Base-by-base conservation (phyloP, 2,888 invertebrate species). In the Cephonodes hylas region DNA sequence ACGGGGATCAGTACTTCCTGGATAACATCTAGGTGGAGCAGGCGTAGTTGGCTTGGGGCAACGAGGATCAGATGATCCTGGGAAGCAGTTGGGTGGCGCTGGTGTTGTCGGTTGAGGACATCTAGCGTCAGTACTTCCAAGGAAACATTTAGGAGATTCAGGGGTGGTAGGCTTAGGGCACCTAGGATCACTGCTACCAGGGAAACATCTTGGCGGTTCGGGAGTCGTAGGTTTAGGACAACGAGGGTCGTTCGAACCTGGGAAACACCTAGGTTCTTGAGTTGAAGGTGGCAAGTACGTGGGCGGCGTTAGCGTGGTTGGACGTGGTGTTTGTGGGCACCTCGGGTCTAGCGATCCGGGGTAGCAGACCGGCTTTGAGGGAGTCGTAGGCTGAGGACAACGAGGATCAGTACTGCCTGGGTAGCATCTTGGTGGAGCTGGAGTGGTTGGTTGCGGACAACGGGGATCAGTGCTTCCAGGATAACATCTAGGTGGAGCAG, bases 301-400 rank as follows among this genome's bases (percentile, higher is more conserved):
- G 38, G 57, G 59, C 8, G 68, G 65, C 6, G 22, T 58, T 38
- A 38, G 8, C 4, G 57, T 58, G 22, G 57, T 61, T 57, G 31
- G 73, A 20, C 65, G 67, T 66, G 62, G 63, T n/a, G 84, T 82
- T 59, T 46, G 0, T 0, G 74, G 73, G 10, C 74, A 74, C 0
- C 68, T 20, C 0, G 70, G 61, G 48, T 74, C 74, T 15, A 69
- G 66, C 20, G 64, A 66, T 0, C 75, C 74, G 4, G 73, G 71
- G 60, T 69, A 77, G 34, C 73, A 74, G 1, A 59, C 62, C 25
- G 75, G 71, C n/a, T 67, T 42, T 13, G 68, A 59, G 0, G 79
- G 80, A 42, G 85, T 62, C 73, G 70, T 46, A 71, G 80, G 70
- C 82, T 83, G 23, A 42, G 70, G 56, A 77, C 79, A 56, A 68